Evolutionary conservation across 1,140 invertebrate species (phyloP).

Genomic region (Caenorhabditis brenneri): DNA sequence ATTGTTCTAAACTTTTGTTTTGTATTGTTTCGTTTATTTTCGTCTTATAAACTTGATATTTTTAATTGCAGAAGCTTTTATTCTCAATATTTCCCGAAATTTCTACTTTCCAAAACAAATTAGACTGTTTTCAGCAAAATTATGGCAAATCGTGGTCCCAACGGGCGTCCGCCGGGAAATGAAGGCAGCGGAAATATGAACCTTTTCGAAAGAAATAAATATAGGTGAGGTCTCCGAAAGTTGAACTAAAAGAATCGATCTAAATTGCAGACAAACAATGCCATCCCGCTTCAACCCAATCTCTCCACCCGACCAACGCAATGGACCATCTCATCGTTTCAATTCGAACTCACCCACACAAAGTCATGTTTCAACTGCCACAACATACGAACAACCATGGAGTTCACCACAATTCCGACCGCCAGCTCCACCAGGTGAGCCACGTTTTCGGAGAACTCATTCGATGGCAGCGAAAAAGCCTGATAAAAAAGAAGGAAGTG

Average conservation of each 20-base stretch:
- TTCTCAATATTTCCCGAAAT: too few relatives aligned
- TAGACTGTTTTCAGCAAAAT: not conserved
- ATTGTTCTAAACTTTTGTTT: too few relatives aligned
- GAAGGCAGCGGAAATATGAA: not conserved
- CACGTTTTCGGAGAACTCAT: not conserved
- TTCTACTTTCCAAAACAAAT: too few relatives aligned
- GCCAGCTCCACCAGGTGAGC: not conserved
- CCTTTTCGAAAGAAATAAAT: not conserved
- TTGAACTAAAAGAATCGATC: too few relatives aligned
- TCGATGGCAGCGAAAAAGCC: not conserved
- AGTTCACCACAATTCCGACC: not conserved
- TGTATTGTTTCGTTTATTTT: not conserved
- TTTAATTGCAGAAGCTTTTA: too few relatives aligned
- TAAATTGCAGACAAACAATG: slow-evolving; percentile 24
- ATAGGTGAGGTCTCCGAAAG: not conserved
- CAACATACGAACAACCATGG: slow-evolving; percentile 2
- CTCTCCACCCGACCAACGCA: not conserved
- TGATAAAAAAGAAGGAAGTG: not conserved
- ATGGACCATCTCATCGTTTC: not conserved
- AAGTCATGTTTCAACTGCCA: not conserved
- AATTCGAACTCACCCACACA: not conserved
- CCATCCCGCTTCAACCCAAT: not conserved
- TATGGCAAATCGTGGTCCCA: not conserved
- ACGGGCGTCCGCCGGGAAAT: not conserved
- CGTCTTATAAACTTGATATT: too few relatives aligned